Evolutionary conservation across 2,797 vertebrate genomes (phyloP).

Genomic region (Gouania willdenowi): DNA sequence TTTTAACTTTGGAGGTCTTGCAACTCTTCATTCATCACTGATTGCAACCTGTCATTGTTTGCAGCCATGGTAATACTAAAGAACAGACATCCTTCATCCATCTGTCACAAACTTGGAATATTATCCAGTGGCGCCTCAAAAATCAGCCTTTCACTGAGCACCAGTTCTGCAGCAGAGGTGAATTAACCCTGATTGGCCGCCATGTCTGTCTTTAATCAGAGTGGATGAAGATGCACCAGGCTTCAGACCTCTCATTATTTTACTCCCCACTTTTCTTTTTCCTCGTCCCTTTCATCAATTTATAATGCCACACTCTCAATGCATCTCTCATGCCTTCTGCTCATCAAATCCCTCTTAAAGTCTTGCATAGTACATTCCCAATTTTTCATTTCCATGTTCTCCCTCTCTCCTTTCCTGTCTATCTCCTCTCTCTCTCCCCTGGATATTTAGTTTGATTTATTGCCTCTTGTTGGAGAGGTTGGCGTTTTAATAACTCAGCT

Average conservation of each 20-base stretch:
- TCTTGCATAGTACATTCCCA: slow-evolving; percentile 48
- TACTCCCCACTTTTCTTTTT: slow-evolving; percentile 23
- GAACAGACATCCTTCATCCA: background rate
- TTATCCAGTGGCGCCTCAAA: slow-evolving; percentile 10
- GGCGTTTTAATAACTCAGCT: slow-evolving; percentile 83
- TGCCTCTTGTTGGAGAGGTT: slow-evolving; percentile 78
- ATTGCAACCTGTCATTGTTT: background rate
- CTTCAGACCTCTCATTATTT: slow-evolving; percentile 43
- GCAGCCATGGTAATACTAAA: background rate
- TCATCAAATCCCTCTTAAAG: slow-evolving; percentile 57
- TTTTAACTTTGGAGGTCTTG: too few species aligned
- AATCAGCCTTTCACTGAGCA: slow-evolving; percentile 7
- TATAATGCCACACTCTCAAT: slow-evolving; percentile 37
- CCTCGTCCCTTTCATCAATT: slow-evolving; percentile 46
- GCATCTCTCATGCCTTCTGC: slow-evolving; percentile 48
- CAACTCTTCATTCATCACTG: too few species aligned
- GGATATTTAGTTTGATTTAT: slow-evolving; percentile 82
- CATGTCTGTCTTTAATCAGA: slow-evolving; percentile 43
- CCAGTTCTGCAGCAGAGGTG: slow-evolving; percentile 29
- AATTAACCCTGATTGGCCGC: slow-evolving; percentile 50
- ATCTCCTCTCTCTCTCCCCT: slow-evolving; percentile 31
- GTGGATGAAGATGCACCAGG: slow-evolving; percentile 28
- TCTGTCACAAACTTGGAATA: slow-evolving; percentile 2
- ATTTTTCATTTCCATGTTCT: slow-evolving; percentile 57
- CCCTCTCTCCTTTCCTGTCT: slow-evolving; percentile 9